phyloP scores from a whole-genome alignment of 2,113 vertebrate genomes.

The Chlorodrepanis virens region DNA sequence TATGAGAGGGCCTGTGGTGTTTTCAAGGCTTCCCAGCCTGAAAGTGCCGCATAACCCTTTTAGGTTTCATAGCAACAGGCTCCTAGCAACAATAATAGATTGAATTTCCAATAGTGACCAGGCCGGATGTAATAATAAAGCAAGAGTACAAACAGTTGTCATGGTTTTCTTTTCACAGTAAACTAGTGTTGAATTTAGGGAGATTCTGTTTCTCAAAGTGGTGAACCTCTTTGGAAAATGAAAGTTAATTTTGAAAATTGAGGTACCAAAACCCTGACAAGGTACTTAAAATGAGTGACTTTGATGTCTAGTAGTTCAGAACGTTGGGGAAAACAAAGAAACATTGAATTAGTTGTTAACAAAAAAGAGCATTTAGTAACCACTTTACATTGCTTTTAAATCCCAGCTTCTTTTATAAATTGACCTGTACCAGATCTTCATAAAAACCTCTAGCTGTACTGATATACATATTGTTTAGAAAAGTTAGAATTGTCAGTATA shows the following conservation, averaged over 20 bases:
- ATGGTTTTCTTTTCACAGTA: constrained; percentile 76
- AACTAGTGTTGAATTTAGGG: constrained; percentile 59
- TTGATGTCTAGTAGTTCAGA: neutral
- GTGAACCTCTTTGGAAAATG: constrained; percentile 38
- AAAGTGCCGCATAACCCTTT: constrained; percentile 75
- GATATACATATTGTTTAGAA: neutral
- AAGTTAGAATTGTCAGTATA: neutral
- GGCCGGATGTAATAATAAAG: constrained; percentile 79
- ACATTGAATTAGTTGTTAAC: neutral
- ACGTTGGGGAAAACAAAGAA: neutral
- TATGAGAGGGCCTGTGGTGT: constrained; percentile 66
- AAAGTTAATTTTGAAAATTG: constrained; percentile 40
- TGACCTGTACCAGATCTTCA: neutral
- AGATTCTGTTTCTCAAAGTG: constrained; percentile 43
- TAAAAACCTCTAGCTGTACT: neutral
- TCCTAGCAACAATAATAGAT: constrained; percentile 79
- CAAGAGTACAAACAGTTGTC: constrained; percentile 79
- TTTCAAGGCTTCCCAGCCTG: constrained; percentile 72
- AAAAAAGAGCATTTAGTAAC: neutral
- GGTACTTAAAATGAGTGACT: neutral
- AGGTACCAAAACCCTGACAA: neutral
- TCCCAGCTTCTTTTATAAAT: constrained; percentile 1
- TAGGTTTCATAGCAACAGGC: constrained; percentile 79
- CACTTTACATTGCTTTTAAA: neutral
- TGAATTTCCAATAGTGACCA: constrained; percentile 81